Percentiles rank a stretch among this genome's conserved stretches.
These are phyloP conservation scores for Chitala chitala DNA, from an alignment of 2,113 vertebrate genomes.

Conservation along the genomic window DNA sequence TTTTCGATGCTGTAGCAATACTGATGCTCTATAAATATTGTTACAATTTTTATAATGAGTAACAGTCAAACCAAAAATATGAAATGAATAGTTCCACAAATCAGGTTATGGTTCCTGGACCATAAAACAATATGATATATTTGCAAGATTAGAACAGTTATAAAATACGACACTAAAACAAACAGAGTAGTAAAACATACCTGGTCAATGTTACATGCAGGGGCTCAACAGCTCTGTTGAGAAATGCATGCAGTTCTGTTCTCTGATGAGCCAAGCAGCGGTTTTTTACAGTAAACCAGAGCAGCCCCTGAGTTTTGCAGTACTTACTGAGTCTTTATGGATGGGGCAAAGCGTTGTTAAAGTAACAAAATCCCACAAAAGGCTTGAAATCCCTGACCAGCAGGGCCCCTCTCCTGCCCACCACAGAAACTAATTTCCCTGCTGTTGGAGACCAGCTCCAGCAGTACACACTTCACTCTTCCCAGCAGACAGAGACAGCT, in stretches of 20 bases:
- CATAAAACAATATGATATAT: too few species aligned
- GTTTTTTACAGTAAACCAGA: background rate
- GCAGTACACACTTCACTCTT: conserved; percentile 49
- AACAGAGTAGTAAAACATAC: background rate
- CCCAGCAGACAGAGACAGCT: conserved; percentile 14
- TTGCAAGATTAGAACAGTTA: background rate
- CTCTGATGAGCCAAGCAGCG: too few species aligned
- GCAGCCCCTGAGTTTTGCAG: too few species aligned
- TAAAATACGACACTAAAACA: background rate
- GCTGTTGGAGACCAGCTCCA: conserved; percentile 79
- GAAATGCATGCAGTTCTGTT: too few species aligned
- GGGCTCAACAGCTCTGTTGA: background rate
- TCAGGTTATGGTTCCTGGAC: too few species aligned
- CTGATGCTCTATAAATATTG: too few species aligned
- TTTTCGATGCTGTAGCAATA: background rate
- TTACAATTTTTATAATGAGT: too few species aligned
- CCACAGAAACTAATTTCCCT: conserved; percentile 57
- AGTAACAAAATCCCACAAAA: conserved; percentile 15
- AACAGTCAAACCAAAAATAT: too few species aligned
- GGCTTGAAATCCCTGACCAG: conserved; percentile 33
- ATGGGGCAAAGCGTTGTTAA: background rate
- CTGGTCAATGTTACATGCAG: background rate
- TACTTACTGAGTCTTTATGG: conserved; percentile 2
- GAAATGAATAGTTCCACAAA: background rate
- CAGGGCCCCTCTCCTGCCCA: conserved; percentile 31